Conservation (phyloP, 2,888 invertebrate genomes). For the Drosophila gaucha region DNA sequence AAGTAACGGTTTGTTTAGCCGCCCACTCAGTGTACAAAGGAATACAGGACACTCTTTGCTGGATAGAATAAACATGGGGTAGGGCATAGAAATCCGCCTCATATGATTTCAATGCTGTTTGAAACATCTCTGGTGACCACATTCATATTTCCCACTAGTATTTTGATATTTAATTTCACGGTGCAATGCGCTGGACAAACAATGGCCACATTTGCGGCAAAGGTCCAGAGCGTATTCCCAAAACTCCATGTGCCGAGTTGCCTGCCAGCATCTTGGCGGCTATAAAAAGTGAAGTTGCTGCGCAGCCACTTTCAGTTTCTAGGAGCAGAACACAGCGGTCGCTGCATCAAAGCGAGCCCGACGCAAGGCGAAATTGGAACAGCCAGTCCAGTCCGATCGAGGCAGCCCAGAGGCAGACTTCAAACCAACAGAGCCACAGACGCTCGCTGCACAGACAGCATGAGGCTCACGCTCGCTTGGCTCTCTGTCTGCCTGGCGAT, state of each 20-base stretch:
- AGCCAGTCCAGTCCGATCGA: slow-evolving; percentile 37
- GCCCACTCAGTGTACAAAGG: neutral
- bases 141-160: slow-evolving; percentile 65
- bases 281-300: slow-evolving; percentile 79
- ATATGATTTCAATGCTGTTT: neutral
- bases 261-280: slow-evolving; percentile 38
- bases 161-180: slow-evolving; percentile 82
- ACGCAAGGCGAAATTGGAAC: slow-evolving; percentile 65
- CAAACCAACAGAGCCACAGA: slow-evolving; percentile 11
- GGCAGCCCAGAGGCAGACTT: slow-evolving; percentile 39
- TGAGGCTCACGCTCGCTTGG: slow-evolving; percentile 81
- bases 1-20: slow-evolving; percentile 20
- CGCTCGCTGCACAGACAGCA: slow-evolving; percentile 62
- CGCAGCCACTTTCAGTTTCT: slow-evolving; percentile 81
- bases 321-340: slow-evolving; percentile 62
- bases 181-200: slow-evolving; percentile 77
- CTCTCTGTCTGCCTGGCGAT: slow-evolving; percentile 80
- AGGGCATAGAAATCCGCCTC: slow-evolving; percentile 16
- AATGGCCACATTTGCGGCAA: slow-evolving; percentile 47
- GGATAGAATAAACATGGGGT: neutral
- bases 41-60: neutral
- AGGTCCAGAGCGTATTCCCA: slow-evolving; percentile 71
- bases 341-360: slow-evolving; percentile 64
- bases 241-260: slow-evolving; percentile 47
- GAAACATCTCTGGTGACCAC: slow-evolving; percentile 34